A percentile compares a stretch with the other conserved stretches of the same genome.
These are phyloP conservation scores for Nomada ruficornis DNA, from an alignment of 2,888 invertebrate species.

Conservation along the genomic window DNA sequence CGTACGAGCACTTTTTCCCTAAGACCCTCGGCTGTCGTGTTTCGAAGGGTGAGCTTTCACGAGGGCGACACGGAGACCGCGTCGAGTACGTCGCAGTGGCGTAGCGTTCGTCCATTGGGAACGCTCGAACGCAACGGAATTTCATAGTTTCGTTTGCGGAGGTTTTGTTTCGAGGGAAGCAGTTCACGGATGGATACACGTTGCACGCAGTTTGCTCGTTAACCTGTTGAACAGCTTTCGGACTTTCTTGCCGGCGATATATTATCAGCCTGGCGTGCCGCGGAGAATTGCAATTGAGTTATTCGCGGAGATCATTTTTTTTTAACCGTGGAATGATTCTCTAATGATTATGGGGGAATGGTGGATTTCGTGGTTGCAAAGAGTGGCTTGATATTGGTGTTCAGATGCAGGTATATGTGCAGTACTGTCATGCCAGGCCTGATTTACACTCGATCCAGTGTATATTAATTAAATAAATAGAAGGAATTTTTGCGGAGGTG, in stretches of 20 bases:
- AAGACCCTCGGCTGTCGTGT: slow-evolving; percentile 61
- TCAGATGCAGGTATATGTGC: no score
- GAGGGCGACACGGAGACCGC: slow-evolving; percentile 29
- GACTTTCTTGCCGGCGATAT: not conserved
- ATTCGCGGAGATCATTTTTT: no score
- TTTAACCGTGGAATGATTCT: no score
- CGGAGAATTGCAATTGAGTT: no score
- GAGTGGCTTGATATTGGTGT: no score
- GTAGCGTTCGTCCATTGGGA: slow-evolving; percentile 10
- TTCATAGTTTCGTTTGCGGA: not conserved
- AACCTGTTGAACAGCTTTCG: not conserved
- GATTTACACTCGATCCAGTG: no score
- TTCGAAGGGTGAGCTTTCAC: slow-evolving; percentile 60
- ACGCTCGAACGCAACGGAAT: not conserved
- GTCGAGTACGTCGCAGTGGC: slow-evolving; percentile 21
- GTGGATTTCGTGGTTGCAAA: no score
- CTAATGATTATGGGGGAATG: no score
- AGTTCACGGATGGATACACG: not conserved
- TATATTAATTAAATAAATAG: no score
- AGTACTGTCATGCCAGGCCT: no score
- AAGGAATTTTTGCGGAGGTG: not conserved
- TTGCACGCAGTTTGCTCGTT: not conserved
- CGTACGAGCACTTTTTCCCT: slow-evolving; percentile 66
- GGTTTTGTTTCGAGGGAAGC: not conserved
- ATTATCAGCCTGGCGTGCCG: no score